Evolutionary conservation across 2,113 vertebrate species (phyloP).

Genomic region (Suncus etruscus): DNA sequence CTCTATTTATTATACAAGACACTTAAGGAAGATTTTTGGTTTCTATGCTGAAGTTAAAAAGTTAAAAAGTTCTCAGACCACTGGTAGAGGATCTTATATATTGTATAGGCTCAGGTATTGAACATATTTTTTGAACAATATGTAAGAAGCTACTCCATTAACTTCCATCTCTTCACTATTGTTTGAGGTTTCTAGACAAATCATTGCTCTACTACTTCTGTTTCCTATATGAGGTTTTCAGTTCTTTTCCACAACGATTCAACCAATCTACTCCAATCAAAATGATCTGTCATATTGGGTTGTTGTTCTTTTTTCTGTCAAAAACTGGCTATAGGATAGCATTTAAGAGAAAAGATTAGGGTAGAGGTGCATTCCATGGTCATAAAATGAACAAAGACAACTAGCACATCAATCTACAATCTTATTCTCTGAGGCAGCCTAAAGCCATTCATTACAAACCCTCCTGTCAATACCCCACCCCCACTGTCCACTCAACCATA

Average conservation of each 20-base stretch:
- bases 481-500: background rate
- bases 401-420: background rate
- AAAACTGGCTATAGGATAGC: background rate
- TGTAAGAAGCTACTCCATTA: background rate
- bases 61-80: background rate
- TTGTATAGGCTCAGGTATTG: background rate
- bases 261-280: background rate
- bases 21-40: background rate
- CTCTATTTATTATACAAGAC: background rate
- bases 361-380: background rate
- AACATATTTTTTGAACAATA: background rate
- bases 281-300: background rate
- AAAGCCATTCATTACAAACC: background rate
- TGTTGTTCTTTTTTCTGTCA: background rate
- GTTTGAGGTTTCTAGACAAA: background rate
- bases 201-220: background rate
- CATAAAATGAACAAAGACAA: background rate
- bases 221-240: background rate
- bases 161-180: background rate
- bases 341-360: background rate
- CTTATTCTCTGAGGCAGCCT: background rate
- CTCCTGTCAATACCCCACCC: background rate
- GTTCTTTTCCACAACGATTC: background rate
- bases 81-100: background rate
- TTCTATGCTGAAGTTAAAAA: background rate